phyloP scores from a whole-genome alignment of 1,140 invertebrate species.

The Chrysomallon squamiferum region DNA sequence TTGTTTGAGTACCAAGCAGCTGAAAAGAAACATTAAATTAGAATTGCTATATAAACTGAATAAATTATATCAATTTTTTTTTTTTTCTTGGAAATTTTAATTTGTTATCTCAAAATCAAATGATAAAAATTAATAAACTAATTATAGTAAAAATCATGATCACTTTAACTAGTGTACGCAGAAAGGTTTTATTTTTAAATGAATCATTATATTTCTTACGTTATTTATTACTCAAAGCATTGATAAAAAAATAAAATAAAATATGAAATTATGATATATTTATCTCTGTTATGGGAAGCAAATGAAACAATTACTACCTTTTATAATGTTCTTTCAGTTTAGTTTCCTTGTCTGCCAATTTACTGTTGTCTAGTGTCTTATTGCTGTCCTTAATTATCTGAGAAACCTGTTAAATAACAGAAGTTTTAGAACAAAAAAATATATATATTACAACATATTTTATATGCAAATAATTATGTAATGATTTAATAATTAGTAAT shows the following conservation, averaged over 20 bases:
- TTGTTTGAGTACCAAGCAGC: constrained; percentile 45
- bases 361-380: constrained; percentile 37
- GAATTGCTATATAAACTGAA: background rate
- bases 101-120: background rate
- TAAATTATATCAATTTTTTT: background rate
- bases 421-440: no score
- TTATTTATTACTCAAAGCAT: no score
- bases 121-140: background rate
- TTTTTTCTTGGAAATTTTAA: background rate
- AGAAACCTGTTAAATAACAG: constrained; percentile 34
- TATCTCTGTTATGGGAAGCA: background rate
- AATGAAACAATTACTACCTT: constrained; percentile 27
- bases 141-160: background rate
- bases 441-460: no score
- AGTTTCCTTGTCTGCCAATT: constrained; percentile 40
- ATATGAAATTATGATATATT: no score
- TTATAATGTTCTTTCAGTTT: constrained; percentile 44
- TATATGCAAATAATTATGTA: no score
- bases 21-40: constrained; percentile 16
- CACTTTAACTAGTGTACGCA: background rate
- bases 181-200: no score
- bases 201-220: no score
- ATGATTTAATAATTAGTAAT: no score
- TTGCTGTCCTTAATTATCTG: constrained; percentile 43
- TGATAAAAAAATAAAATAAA: no score